phyloP scores from a whole-genome alignment of 35 echinoderm and acorn worm species.

The Apostichopus californicus region DNA sequence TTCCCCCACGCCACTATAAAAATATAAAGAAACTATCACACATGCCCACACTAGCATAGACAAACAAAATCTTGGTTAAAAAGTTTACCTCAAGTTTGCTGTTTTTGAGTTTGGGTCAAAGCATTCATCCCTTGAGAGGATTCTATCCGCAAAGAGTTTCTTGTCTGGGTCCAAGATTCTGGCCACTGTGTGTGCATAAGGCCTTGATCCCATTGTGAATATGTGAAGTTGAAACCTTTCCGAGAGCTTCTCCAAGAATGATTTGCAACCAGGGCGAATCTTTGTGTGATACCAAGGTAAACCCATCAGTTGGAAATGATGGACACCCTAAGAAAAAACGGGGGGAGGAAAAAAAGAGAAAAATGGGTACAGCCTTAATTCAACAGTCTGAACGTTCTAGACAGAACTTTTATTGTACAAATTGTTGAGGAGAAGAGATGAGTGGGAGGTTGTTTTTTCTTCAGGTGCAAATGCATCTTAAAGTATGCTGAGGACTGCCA shows the following conservation, averaged over 20 bases:
- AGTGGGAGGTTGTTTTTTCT: not conserved
- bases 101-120: slow-evolving; percentile 94
- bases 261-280: slow-evolving; percentile 74
- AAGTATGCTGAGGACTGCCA: no score
- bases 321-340: slow-evolving; percentile 55
- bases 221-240: slow-evolving; percentile 85
- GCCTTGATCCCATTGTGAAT: slow-evolving; percentile 91
- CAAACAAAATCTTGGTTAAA: not conserved
- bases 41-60: not conserved
- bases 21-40: no score
- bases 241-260: slow-evolving; percentile 79
- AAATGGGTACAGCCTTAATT: not conserved
- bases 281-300: slow-evolving; percentile 95
- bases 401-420: not conserved
- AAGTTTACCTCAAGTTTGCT: slow-evolving; percentile 79
- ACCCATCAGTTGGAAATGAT: slow-evolving; percentile 89
- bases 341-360: not conserved
- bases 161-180: slow-evolving; percentile 79
- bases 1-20: no score
- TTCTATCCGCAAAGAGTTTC: slow-evolving; percentile 90
- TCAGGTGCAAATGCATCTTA: no score
- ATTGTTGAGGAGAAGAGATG: not conserved
- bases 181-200: slow-evolving; percentile 91
- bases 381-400: not conserved
- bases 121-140: slow-evolving; percentile 95